Evolutionary conservation across 2,113 vertebrate genomes (phyloP), one percentile per base, ranked within the genome.

Genomic region (Sylvilagus bachmani): DNA sequence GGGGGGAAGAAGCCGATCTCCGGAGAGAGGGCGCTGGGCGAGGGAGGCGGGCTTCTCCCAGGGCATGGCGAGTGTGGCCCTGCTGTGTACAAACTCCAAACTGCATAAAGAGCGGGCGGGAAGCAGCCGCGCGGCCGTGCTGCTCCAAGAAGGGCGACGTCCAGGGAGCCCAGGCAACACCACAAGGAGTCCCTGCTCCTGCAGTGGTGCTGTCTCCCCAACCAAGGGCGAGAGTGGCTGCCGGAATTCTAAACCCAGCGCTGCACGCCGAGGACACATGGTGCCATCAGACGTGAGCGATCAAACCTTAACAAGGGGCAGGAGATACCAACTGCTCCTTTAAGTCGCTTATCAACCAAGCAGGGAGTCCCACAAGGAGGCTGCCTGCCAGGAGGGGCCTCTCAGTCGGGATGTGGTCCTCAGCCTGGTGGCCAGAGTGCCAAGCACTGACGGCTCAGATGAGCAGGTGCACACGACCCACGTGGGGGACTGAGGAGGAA

Each of bases 371-470:
- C 44, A 44, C 6, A 44, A 44, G 44, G 44, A 44, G 19, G 9
- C 49, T 87, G 78, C 27, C 91, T 75, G 51, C 36, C 58, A 36
- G 2, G 55, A 87, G 25, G 55, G 6, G n/a, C 7, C 14, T 9
- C 6, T 16, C 61, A 10, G 36, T 61, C 55, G 29, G 89, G 86
- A 75, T 64, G 91, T 96, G 16, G 83, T 73, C 27, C 79, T 95
- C 73, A 93, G 53, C 11, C 91, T 55, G 67, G 4, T 70, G 82
- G 44, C 12, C 29, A 13, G 27, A 85, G 84, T 81, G 91, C 10
- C 10, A 82, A 66, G 69, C 81, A 44, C 6, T 67, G 12, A 89
- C 7, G 53, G 10, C 44, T 70, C 64, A 66, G 55, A 80, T 55
- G 21, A 61, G 62, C 49, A 11, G 31, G 33, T 29, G 74, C 38